Conservation (phyloP, 2,888 invertebrate species). For the Amphimallon solstitiale region DNA sequence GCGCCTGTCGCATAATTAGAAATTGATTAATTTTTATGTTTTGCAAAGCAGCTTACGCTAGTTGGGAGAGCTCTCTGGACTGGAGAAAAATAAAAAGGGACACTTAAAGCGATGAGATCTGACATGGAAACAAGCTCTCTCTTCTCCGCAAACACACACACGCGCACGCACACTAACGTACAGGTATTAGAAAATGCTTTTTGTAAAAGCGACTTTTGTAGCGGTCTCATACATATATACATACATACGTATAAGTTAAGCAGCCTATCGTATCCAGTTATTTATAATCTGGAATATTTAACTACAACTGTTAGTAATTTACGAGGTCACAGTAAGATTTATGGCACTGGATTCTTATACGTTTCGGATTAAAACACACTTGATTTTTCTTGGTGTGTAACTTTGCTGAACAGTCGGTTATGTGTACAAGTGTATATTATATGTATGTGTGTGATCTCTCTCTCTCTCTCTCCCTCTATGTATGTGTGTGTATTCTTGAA, state of each 20-base stretch:
- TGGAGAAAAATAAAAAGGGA: slow-evolving; percentile 34
- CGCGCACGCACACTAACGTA: slow-evolving; percentile 28
- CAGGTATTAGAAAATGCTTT: slow-evolving; percentile 64
- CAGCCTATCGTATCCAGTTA: slow-evolving; percentile 62
- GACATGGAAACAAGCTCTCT: slow-evolving; percentile 52
- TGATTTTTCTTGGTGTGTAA: slow-evolving; percentile 29
- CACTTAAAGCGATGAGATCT: slow-evolving; percentile 45
- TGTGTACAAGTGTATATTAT: neutral
- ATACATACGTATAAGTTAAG: slow-evolving; percentile 49
- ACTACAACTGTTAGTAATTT: slow-evolving; percentile 65
- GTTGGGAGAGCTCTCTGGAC: neutral
- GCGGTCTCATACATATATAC: slow-evolving; percentile 26
- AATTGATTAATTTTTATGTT: slow-evolving; percentile 63
- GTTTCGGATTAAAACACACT: slow-evolving; percentile 61
- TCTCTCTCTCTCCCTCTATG: too few relatives aligned
- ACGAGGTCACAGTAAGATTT: slow-evolving; percentile 65
- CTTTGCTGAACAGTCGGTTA: neutral
- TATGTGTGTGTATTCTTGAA: slow-evolving; percentile 3
- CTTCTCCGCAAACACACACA: slow-evolving; percentile 42
- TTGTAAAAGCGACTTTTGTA: slow-evolving; percentile 54
- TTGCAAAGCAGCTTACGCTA: slow-evolving; percentile 51
- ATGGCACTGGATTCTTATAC: slow-evolving; percentile 64
- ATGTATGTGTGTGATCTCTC: slow-evolving; percentile 2
- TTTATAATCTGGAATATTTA: slow-evolving; percentile 66
- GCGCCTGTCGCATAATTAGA: slow-evolving; percentile 61